Evolutionary conservation across 2,888 invertebrate species (phyloP).

Genomic region (Dicyrtomina minuta): DNA sequence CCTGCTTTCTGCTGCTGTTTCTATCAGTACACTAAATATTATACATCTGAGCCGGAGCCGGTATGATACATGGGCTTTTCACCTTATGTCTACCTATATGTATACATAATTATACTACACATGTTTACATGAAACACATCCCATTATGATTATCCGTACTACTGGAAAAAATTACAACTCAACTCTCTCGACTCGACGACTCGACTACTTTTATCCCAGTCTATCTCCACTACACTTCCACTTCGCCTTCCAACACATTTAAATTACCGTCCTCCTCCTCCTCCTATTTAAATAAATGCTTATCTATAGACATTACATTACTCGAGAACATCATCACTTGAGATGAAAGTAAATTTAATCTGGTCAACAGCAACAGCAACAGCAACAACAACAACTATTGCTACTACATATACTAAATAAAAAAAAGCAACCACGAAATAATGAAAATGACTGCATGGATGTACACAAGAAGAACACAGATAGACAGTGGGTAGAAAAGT

Average conservation of each 20-base stretch:
- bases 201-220: neutral
- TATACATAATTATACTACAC: neutral
- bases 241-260: conserved; percentile 12
- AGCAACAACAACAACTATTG: too few species aligned
- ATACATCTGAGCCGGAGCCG: too few species aligned
- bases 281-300: conserved; percentile 29
- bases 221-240: neutral
- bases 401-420: too few species aligned
- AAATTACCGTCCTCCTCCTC: conserved; percentile 16
- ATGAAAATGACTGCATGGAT: too few species aligned
- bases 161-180: conserved; percentile 1
- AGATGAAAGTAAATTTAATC: conserved; percentile 18
- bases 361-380: conserved; percentile 3
- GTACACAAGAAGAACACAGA: neutral
- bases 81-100: neutral
- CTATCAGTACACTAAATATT: conserved; percentile 7
- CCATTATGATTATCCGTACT: neutral
- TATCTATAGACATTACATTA: conserved; percentile 14
- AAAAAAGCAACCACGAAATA: too few species aligned
- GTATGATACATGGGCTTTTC: too few species aligned
- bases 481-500: neutral
- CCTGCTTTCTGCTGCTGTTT: too few species aligned
- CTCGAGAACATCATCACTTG: conserved; percentile 23
- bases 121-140: neutral
- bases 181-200: neutral